Conservation (phyloP, 2,797 vertebrate genomes). For the Moxostoma hubbsi region DNA sequence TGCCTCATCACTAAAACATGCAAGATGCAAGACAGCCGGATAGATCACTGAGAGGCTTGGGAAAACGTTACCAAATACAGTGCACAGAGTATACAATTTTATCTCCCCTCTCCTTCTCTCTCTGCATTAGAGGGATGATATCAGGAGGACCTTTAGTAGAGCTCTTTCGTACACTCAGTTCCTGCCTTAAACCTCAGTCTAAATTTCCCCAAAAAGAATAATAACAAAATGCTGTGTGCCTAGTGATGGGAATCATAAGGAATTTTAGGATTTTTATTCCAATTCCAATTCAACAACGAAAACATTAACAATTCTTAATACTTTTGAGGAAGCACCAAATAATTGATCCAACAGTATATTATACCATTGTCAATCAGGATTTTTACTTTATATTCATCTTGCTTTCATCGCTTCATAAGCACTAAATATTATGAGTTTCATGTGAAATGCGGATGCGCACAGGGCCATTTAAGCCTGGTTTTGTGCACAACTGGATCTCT, state of each 20-base stretch:
- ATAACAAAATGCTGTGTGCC: not conserved
- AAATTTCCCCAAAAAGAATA: not conserved
- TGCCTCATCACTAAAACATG: constrained; percentile 65
- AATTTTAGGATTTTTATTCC: too few relatives aligned
- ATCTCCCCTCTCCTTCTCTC: constrained; percentile 28
- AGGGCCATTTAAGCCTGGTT: too few relatives aligned
- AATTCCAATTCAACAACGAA: too few relatives aligned
- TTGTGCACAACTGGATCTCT: too few relatives aligned
- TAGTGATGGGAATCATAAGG: not conserved
- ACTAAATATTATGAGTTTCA: too few relatives aligned
- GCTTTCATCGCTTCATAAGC: too few relatives aligned
- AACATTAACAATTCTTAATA: too few relatives aligned
- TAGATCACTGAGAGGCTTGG: constrained; percentile 44
- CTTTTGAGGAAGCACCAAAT: too few relatives aligned
- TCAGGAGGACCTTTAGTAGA: constrained; percentile 4
- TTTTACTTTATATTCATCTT: too few relatives aligned
- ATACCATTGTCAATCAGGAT: too few relatives aligned
- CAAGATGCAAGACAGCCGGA: constrained; percentile 47
- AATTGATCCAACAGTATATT: too few relatives aligned
- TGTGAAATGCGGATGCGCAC: too few relatives aligned
- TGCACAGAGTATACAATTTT: constrained; percentile 43
- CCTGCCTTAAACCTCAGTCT: not conserved
- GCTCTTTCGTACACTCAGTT: constrained; percentile 1
- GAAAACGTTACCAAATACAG: constrained; percentile 43
- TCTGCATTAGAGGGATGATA: constrained; percentile 11